Evolutionary conservation across 2,113 vertebrate genomes (phyloP), one percentile per base, ranked within the genome.

Genomic region (Cettia cetti): DNA sequence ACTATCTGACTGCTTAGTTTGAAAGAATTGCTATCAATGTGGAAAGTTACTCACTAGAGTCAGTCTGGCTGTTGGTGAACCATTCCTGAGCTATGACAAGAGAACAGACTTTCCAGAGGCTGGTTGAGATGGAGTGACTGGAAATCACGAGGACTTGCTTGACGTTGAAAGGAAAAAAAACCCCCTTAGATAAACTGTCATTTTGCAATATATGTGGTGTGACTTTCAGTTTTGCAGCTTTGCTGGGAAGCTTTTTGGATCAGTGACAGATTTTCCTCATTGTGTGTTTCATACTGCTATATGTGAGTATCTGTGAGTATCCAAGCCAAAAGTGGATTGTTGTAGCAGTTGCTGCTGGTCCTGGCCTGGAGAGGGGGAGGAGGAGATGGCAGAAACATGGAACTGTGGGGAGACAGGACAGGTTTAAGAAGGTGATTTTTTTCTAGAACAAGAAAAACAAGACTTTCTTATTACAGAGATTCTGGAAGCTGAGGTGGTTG

Each of bases 201-300:
- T 65, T 87, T 78, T 14, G 15, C 82, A 84, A 42, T 82, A 20
- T 54, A 33, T 89, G 75, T 71, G 53, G 39, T 6, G 4, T 88
- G 82, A 88, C 72, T 95, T 95, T 61, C 59, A 57, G 59, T 89
- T 54, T 80, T 79, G 53, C 49, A 80, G 76, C 74, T 94, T 90
- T 91, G 39, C 91, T 81, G 52, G 83, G 83, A 91, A 94, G 71
- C 68, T 66, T 83, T 95, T 83, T 94, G 83, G 69, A 86, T 86
- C 85, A 44, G 13, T 69, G 82, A 80, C 80, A 88, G 66, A 22
- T 64, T 92, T 90, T 72, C 33, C 20, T 92, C 35, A n/a, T 70
- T 61, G 23, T 87, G 66, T 70, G 23, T 57, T 93, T 85, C 65
- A 16, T 72, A 16, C 35, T 76, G 63, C 66, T 94, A 15, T 2